These are phyloP conservation scores for Xestia xanthographa DNA, from an alignment of 2,888 invertebrate genomes.

Conservation along the genomic window DNA sequence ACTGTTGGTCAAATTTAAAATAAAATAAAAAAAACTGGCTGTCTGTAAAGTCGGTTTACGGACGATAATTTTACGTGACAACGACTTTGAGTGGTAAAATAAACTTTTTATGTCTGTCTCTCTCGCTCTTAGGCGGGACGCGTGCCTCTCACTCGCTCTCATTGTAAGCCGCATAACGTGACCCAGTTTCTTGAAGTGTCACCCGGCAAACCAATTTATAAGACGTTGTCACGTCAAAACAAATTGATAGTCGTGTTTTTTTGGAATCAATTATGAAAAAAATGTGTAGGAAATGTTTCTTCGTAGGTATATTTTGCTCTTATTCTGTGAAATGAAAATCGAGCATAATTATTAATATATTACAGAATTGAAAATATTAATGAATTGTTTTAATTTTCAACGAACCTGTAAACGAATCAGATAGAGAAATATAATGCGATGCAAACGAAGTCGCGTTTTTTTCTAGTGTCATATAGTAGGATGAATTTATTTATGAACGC, in stretches of 20 bases:
- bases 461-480: background rate
- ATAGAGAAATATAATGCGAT: background rate
- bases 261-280: background rate
- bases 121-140: too few species aligned
- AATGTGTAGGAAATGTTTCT: background rate
- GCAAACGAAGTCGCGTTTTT: background rate
- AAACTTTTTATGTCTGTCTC: too few species aligned
- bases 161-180: too few species aligned
- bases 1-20: background rate
- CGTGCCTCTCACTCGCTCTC: too few species aligned
- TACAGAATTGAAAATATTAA: background rate
- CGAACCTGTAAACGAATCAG: background rate
- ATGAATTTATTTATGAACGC: background rate
- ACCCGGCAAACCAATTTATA: too few species aligned
- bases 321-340: background rate
- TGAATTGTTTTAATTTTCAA: background rate
- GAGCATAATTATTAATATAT: background rate
- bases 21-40: slow-evolving; percentile 15
- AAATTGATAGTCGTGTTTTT: background rate
- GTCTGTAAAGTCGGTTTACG: too few species aligned
- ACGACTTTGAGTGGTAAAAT: too few species aligned
- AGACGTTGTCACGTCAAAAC: too few species aligned
- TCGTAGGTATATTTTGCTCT: too few species aligned
- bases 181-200: too few species aligned
- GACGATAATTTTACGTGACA: too few species aligned